Base-by-base conservation (phyloP, 2,797 vertebrate species). In the Pempheris klunzingeri region DNA sequence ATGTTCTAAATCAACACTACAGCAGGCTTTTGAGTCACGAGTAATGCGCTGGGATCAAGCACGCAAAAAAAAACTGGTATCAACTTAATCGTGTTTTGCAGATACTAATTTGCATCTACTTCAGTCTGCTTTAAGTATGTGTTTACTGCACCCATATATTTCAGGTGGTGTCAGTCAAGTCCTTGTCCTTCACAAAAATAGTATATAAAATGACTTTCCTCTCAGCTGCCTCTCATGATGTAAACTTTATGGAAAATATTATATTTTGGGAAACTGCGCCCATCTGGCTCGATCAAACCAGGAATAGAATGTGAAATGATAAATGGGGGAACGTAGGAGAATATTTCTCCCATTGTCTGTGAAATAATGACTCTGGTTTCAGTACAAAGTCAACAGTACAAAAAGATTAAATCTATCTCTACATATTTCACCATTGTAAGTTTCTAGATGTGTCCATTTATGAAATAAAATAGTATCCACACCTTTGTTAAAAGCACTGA, bases 91-190 rank as follows among this genome's bases (percentile, higher is more conserved):
- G 38, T 32, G 44, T 52, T 82, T 81, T 60, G 34, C 28, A 53
- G 69, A 66, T 68, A 26, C 55, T 69, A 2, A 77, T 80, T 82
- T 82, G 80, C 75, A 88, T 88, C 71, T 59, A 61, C 71, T 81
- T 67, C 24, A 59, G 28, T n/a, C 67, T 68, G 58, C 61, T 77
- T 59, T 10, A 18, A 66, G 32, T 43, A 66, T 55, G 64, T 66
- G 54, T 68, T 80, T 59, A 58, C 70, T 53, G 26, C 64, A 46
- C 55, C 17, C n/a, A 30, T 43, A 41, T 44, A 52, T 61, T 57
- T 53, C 44, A 65, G 41, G 44, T 39, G 54, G 6, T 54, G 66
- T 53, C 34, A 58, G 8, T 8, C 47, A 28, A 58, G 61, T 71
- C 32, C 22, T 54, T 61, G n/a, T 64, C 71, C 44, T 74, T 83